These are phyloP conservation scores for Corapipo altera DNA, from an alignment of 2,113 vertebrate species.

Conservation along the genomic window DNA sequence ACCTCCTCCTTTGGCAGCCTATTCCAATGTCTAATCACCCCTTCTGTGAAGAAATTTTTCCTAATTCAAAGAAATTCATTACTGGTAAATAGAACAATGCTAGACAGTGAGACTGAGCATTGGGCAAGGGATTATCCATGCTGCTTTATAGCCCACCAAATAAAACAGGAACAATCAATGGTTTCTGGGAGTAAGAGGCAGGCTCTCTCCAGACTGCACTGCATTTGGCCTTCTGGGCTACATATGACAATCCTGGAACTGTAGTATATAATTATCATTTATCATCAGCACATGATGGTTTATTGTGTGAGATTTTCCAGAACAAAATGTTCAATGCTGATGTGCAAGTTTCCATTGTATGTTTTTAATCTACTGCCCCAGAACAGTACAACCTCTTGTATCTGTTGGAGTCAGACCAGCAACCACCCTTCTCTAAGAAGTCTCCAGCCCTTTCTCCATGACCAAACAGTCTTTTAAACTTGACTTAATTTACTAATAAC, in stretches of 20 bases:
- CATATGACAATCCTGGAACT: neutral
- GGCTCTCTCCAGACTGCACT: neutral
- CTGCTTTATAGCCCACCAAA: neutral
- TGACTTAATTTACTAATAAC: neutral
- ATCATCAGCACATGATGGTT: fast-evolving
- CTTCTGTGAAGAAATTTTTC: neutral
- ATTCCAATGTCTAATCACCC: neutral
- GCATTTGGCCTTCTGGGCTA: neutral
- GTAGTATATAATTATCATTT: neutral
- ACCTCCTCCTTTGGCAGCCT: neutral
- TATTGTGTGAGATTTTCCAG: neutral
- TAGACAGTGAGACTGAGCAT: neutral
- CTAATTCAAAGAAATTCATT: neutral
- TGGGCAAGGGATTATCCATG: neutral
- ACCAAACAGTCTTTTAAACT: neutral
- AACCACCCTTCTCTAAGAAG: neutral
- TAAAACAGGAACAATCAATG: neutral
- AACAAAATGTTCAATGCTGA: neutral
- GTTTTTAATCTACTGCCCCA: neutral
- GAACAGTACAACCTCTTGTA: neutral
- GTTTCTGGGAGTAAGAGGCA: neutral
- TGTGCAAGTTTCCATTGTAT: neutral
- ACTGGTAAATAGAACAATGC: neutral
- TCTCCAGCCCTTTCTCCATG: neutral
- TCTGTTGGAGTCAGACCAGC: neutral